Evolutionary conservation across 2,113 vertebrate species (phyloP).

Genomic region (Cottus gobio): DNA sequence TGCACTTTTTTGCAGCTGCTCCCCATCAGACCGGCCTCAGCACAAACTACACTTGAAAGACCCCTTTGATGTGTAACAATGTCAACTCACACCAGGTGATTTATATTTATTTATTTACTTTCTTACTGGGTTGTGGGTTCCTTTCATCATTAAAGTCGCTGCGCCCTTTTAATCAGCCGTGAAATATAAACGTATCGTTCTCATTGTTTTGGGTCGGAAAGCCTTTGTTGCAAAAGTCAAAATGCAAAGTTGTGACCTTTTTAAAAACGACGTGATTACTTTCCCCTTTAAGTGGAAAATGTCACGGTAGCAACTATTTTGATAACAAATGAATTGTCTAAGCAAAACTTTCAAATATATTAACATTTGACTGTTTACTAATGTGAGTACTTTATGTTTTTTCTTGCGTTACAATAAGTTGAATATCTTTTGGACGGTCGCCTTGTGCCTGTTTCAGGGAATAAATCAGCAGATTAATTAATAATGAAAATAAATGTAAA

Average conservation of each 20-base stretch:
- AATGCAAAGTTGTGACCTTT: not conserved
- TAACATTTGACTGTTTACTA: not conserved
- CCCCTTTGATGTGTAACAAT: not conserved
- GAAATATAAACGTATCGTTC: not conserved
- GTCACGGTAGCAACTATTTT: not conserved
- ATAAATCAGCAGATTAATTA: not conserved
- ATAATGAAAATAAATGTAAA: not conserved
- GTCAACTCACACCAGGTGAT: not conserved
- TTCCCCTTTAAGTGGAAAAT: not conserved
- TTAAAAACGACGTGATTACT: not conserved
- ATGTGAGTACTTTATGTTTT: not conserved
- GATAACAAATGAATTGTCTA: not conserved
- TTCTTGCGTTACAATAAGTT: not conserved
- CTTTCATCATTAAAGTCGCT: not conserved
- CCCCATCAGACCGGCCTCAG: conserved; percentile 47
- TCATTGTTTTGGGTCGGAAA: not conserved
- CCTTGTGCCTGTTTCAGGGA: not conserved
- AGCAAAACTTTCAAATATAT: not conserved
- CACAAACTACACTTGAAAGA: conserved; percentile 42
- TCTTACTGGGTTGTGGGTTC: not conserved
- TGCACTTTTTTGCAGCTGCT: conserved; percentile 38
- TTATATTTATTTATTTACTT: not conserved
- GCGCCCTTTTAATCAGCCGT: not conserved
- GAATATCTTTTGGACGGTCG: not conserved
- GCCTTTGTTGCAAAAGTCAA: not conserved